Evolutionary conservation across 2,113 vertebrate genomes (phyloP).

Genomic region (Microcebus jonahi): DNA sequence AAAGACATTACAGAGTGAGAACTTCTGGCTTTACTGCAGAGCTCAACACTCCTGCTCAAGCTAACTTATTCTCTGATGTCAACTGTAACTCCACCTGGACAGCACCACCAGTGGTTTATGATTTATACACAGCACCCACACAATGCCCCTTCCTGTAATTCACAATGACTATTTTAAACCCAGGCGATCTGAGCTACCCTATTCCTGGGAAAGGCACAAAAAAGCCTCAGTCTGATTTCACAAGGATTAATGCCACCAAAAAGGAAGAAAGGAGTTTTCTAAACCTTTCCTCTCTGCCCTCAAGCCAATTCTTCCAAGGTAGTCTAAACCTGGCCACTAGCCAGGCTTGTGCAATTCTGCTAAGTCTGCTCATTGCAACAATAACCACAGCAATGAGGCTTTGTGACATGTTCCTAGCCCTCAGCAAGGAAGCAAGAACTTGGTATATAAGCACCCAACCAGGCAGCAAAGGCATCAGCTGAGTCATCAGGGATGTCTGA

Average conservation of each 20-base stretch:
- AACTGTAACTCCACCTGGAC: neutral
- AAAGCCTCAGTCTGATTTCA: slow-evolving; percentile 73
- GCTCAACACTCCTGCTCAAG: neutral
- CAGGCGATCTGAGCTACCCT: slow-evolving; percentile 68
- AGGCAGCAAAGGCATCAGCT: neutral
- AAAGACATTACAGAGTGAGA: neutral
- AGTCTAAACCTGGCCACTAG: neutral
- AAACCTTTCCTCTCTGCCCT: slow-evolving; percentile 6
- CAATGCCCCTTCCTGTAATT: neutral
- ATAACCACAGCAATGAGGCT: neutral
- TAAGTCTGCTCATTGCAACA: neutral
- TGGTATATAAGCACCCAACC: neutral
- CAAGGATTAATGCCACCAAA: slow-evolving; percentile 48
- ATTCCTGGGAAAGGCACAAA: slow-evolving; percentile 64
- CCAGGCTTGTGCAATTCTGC: neutral
- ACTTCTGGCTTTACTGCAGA: neutral
- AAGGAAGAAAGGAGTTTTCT: slow-evolving; percentile 67
- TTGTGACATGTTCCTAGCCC: neutral
- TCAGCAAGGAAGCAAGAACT: neutral
- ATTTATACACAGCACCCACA: neutral
- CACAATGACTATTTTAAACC: slow-evolving; percentile 22
- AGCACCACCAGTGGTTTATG: neutral
- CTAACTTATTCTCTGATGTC: neutral
- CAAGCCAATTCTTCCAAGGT: slow-evolving; percentile 1
- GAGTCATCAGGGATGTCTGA: neutral